These are phyloP conservation scores for Harmothoe impar DNA, from an alignment of 2,888 invertebrate genomes.

Conservation along the genomic window DNA sequence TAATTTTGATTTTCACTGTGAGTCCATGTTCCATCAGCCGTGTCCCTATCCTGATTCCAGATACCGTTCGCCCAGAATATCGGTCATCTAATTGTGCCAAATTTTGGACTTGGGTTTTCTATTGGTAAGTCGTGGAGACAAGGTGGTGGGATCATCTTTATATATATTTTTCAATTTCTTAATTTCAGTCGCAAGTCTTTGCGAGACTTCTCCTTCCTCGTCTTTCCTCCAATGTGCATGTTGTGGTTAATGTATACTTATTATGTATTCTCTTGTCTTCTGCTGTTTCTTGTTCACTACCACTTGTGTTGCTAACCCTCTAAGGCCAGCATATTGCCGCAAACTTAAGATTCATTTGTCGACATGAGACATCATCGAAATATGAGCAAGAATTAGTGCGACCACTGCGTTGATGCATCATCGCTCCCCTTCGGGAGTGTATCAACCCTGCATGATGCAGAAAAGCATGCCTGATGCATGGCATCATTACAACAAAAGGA, in stretches of 20 bases:
- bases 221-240: constrained; percentile 24
- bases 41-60: constrained; percentile 84
- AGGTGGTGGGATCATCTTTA: neutral
- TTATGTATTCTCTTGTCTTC: neutral
- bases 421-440: too few species aligned
- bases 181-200: neutral
- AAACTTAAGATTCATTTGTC: too few species aligned
- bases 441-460: too few species aligned
- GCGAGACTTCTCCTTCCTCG: neutral
- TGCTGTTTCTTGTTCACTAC: neutral
- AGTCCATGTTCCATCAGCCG: neutral
- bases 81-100: constrained; percentile 96
- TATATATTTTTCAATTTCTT: neutral
- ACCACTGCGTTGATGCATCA: too few species aligned
- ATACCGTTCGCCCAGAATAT: constrained; percentile 96
- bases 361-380: too few species aligned
- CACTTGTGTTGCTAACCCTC: neutral
- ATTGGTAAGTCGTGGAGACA: constrained; percentile 88
- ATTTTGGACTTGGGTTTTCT: constrained; percentile 98
- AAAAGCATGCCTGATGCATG: too few species aligned
- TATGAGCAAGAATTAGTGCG: too few species aligned
- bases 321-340: too few species aligned
- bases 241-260: neutral
- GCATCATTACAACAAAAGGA: too few species aligned
- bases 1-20: neutral